Conservation (phyloP, 2,797 vertebrate species). For the Sciurus carolinensis region DNA sequence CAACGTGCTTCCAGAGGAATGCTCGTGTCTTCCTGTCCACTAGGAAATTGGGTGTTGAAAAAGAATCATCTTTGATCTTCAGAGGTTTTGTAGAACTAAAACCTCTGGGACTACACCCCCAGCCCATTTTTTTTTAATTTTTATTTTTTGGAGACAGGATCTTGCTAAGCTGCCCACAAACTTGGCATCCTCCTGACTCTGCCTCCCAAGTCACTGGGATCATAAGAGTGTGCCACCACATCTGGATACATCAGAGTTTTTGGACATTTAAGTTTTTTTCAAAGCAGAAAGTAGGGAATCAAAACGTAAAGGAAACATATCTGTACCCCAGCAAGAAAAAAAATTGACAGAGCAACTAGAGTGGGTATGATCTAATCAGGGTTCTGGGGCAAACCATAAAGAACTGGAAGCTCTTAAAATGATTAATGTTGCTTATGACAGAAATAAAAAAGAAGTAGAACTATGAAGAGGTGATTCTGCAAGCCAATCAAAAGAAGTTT, state of each 20-base stretch:
- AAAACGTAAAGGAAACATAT: background rate
- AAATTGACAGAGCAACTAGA: background rate
- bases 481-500: background rate
- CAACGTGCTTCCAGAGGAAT: background rate
- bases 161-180: too few relatives aligned
- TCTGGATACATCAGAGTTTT: background rate
- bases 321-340: background rate
- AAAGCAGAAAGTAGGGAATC: conserved; percentile 1
- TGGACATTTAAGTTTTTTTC: conserved; percentile 15
- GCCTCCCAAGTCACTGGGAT: too few relatives aligned
- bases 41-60: background rate
- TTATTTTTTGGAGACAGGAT: too few relatives aligned
- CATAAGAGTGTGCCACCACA: too few relatives aligned
- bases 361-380: background rate
- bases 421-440: conserved; percentile 7
- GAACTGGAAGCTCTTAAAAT: background rate
- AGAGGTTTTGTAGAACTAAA: background rate
- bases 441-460: background rate
- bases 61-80: background rate
- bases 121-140: too few relatives aligned
- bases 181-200: too few relatives aligned
- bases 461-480: background rate
- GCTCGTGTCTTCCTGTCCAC: background rate
- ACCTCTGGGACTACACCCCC: too few relatives aligned
- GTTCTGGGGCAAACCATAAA: background rate